Evolutionary conservation across 2,888 invertebrate species (phyloP).

Genomic region (Tipula helvola): DNA sequence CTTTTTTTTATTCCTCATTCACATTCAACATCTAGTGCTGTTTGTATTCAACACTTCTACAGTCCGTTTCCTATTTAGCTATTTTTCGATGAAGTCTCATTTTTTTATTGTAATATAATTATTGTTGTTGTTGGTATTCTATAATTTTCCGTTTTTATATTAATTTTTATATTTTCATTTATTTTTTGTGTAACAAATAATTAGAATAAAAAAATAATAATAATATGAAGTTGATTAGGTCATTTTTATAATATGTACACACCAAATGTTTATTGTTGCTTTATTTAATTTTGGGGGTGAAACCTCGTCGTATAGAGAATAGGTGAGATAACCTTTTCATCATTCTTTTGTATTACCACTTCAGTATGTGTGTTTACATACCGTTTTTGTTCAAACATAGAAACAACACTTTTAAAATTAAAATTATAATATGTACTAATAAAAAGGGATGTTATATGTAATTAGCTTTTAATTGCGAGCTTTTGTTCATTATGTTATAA

Average conservation of each 20-base stretch:
- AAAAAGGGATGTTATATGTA: background rate
- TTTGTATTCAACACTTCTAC: background rate
- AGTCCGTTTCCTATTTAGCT: background rate
- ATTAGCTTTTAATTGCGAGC: constrained; percentile 4
- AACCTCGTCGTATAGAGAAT: background rate
- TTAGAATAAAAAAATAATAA: background rate
- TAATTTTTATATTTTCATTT: background rate
- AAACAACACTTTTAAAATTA: background rate
- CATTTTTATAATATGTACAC: background rate
- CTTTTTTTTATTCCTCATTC: background rate
- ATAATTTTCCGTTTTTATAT: background rate
- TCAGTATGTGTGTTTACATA: background rate
- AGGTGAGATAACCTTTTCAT: background rate
- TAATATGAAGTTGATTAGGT: background rate
- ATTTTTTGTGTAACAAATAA: background rate
- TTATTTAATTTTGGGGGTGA: background rate
- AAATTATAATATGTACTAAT: background rate
- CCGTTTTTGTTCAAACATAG: background rate
- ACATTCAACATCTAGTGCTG: background rate
- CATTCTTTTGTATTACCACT: background rate
- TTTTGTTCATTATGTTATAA: constrained; percentile 4
- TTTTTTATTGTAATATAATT: background rate
- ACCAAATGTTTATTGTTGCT: background rate
- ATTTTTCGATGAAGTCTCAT: background rate
- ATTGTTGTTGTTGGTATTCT: background rate